Evolutionary conservation across 2,797 vertebrate species (phyloP), one percentile per base, ranked within the genome.

Genomic region (Arnoldichthys spilopterus): DNA sequence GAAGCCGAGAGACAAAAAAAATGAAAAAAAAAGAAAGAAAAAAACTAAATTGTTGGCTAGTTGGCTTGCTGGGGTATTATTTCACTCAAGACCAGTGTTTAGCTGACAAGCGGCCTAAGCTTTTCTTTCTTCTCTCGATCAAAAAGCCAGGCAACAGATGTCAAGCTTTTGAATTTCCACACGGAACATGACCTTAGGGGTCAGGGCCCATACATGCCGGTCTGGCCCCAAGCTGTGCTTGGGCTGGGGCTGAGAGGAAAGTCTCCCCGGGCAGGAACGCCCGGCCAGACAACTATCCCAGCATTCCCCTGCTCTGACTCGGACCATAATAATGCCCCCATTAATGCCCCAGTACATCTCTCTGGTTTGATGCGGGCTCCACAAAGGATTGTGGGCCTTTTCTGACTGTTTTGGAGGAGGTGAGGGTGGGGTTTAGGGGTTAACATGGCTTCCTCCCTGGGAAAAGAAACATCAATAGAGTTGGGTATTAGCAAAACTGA

Each of bases 121-220:
- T 88, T 82, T 80, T 82, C 83, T 83, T 88, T 80, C 82, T 85
- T 66, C 78, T 53, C 51, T 74, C 84, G 87, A 91, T 93, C 87
- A 92, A 87, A 86, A 86, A 93, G 91, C 91, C 86, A 91, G 86
- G 90, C 92, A 94, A 90, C 93, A 95, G 91, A 95, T 94, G 93
- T 94, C 92, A 91, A 86, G 89, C 89, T 89, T 93, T 92, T 90
- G 90, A 93, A 92, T 84, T 80, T 90, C 83, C 82, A 89, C 89
- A 91, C 90, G 91, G 91, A 92, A 90, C 78, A 87, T 91, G 92
- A 94, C 92, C 91, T 92, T 85, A 78, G 90, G 90, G 92, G 92
- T 93, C 92, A 92, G 88, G 90, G 88, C 87, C 89, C 87, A 89
- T 89, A 88, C 88, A 92, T 89, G 89, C 88, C 90, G 87, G 85